Conservation (phyloP, 2,113 vertebrate genomes). For the Aptenodytes forsteri region DNA sequence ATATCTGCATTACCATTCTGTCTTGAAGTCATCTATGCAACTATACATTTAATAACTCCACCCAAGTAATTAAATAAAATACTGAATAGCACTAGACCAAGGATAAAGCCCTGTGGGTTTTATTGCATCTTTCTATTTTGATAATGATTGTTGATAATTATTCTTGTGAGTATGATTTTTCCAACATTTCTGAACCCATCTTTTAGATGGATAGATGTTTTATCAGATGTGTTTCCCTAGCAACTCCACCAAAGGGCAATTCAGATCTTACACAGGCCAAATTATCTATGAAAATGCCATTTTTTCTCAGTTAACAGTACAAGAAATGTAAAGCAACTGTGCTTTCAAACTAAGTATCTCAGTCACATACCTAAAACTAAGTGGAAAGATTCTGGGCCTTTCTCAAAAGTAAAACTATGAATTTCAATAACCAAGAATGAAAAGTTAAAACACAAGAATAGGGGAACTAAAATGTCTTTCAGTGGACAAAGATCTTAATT, state of each 20-base stretch:
- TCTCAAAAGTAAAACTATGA: not conserved
- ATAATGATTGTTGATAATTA: not conserved
- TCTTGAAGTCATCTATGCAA: not conserved
- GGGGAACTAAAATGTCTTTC: not conserved
- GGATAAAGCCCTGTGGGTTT: not conserved
- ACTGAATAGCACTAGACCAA: not conserved
- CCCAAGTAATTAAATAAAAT: not conserved
- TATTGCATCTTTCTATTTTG: not conserved
- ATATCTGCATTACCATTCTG: not conserved
- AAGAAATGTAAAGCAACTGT: not conserved
- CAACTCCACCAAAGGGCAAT: not conserved
- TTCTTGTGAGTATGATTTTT: not conserved
- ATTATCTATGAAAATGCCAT: not conserved
- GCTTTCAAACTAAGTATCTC: not conserved
- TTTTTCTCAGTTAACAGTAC: not conserved
- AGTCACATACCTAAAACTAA: not conserved
- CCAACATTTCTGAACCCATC: not conserved
- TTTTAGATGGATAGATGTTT: not conserved
- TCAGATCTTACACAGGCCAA: not conserved
- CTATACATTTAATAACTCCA: not conserved
- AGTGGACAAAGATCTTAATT: not conserved
- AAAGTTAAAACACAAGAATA: not conserved
- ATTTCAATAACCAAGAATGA: not conserved
- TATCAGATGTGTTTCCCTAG: not conserved
- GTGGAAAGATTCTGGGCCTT: not conserved